Conservation (phyloP, 2,888 invertebrate genomes). For the Calephelis perditalis region DNA sequence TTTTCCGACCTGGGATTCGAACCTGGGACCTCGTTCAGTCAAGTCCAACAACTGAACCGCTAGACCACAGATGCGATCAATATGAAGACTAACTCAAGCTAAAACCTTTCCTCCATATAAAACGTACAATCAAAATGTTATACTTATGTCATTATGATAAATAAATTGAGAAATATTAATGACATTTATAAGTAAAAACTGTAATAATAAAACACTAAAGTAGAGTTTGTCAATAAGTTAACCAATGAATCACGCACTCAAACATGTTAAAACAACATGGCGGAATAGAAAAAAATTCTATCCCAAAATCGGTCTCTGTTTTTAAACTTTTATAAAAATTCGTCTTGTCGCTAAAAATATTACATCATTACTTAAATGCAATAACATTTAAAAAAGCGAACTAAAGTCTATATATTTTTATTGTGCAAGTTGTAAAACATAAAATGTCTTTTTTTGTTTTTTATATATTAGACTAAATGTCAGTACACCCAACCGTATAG, state of each 20-base stretch:
- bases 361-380: constrained; percentile 1
- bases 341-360: constrained; percentile 5
- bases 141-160: no score
- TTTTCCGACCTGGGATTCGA: no score
- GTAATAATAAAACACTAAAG: no score
- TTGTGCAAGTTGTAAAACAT: constrained; percentile 1
- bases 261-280: constrained; percentile 1
- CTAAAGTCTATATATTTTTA: neutral
- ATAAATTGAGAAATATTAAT: no score
- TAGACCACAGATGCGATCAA: no score
- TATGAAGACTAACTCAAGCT: no score
- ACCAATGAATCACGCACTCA: constrained; percentile 1
- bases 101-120: no score
- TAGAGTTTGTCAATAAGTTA: constrained; percentile 1
- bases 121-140: no score
- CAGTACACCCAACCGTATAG: neutral
- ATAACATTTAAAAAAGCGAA: neutral
- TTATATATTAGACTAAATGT: neutral
- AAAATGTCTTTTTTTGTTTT: neutral
- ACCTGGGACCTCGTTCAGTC: no score
- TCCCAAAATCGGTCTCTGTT: neutral
- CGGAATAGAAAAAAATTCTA: neutral
- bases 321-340: constrained; percentile 11
- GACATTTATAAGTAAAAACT: no score
- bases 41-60: no score